A percentile compares a stretch with the other conserved stretches of the same genome.
phyloP scores from a whole-genome alignment of 1,140 invertebrate genomes.

The Bombus waltoni region DNA sequence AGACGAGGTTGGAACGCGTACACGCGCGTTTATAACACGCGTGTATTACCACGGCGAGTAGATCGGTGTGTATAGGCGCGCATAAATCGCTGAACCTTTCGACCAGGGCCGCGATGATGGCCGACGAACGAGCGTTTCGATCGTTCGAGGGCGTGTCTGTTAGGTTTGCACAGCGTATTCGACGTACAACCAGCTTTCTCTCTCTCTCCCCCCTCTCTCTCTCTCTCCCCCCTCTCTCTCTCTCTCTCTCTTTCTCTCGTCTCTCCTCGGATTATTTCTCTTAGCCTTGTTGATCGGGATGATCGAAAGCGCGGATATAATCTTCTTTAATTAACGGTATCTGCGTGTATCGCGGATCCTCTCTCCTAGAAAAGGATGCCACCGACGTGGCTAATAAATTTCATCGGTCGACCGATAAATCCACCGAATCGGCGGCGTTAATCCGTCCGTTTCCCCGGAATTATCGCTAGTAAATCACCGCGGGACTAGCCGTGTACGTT shows the following conservation, averaged over 20 bases:
- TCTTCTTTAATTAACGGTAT: slow-evolving; percentile 56
- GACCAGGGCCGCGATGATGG: slow-evolving; percentile 13
- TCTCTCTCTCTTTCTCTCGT: neutral
- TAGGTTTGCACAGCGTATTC: slow-evolving; percentile 20
- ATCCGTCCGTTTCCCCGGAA: slow-evolving; percentile 50
- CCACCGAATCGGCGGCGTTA: slow-evolving; percentile 49
- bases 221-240: too few relatives aligned
- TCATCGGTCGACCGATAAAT: slow-evolving; percentile 43
- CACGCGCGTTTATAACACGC: too few relatives aligned
- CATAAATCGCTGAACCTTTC: slow-evolving; percentile 35
- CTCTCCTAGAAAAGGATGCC: slow-evolving; percentile 38
- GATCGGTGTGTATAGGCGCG: neutral
- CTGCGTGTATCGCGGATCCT: slow-evolving; percentile 41
- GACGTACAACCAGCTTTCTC: neutral
- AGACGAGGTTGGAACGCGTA: neutral
- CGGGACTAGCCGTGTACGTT: too few relatives aligned
- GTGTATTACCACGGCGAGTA: neutral
- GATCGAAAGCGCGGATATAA: slow-evolving; percentile 50
- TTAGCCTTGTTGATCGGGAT: slow-evolving; percentile 5
- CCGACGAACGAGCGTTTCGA: slow-evolving; percentile 30
- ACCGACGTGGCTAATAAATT: slow-evolving; percentile 44
- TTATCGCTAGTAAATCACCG: slow-evolving; percentile 44
- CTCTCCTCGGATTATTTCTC: neutral
- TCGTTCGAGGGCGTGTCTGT: slow-evolving; percentile 43
- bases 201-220: neutral